Evolutionary conservation across 2,888 invertebrate genomes (phyloP), one percentile per base, ranked within the genome.

Genomic region (Dione juno): DNA sequence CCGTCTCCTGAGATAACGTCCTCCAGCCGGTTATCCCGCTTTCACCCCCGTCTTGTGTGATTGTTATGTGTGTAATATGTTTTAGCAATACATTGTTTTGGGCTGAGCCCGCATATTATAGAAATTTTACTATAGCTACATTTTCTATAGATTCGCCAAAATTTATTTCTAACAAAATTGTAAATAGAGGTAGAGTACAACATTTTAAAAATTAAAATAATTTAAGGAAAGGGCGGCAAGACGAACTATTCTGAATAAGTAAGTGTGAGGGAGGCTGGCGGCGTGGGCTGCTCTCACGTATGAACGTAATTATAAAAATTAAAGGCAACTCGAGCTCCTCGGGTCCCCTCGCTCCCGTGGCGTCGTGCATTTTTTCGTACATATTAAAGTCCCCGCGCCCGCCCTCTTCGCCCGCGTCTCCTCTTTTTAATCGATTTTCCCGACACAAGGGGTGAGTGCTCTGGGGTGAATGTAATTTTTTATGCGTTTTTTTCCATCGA

Each of bases 401-500:
- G 84, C 88, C 87, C 80, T 83, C 81, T 81, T 87, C 75, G 87
- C 88, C 90, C 92, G 89, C 89, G 88, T 85, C 92, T 92, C 92
- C 93, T 92, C 92, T 92, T 93, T 93, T 93, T 93, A 93, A 93
- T 93, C 93, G 93, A 93, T 93, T 93, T 93, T 90, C 88, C 90
- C 91, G 86, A 90, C 92, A 93, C 93, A 93, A 93, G 93, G 93
- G 93, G 93, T 93, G 93, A 93, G 90, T 88, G 87, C 89, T 92
- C 92, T 90, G 90, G 93, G 92, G 93, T 93, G 93, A 93, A 93
- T 93, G 93, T 93, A 93, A 93, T 93, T 93, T 93, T 93, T 93
- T 93, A 93, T 93, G 93, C 93, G 93, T 92, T 86, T 91, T 84
- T 93, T 92, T 88, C 84, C 87, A 84, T 85, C 87, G 86, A 80